Base-by-base conservation (phyloP, 2,888 invertebrate species). In the Acleris emargana region DNA sequence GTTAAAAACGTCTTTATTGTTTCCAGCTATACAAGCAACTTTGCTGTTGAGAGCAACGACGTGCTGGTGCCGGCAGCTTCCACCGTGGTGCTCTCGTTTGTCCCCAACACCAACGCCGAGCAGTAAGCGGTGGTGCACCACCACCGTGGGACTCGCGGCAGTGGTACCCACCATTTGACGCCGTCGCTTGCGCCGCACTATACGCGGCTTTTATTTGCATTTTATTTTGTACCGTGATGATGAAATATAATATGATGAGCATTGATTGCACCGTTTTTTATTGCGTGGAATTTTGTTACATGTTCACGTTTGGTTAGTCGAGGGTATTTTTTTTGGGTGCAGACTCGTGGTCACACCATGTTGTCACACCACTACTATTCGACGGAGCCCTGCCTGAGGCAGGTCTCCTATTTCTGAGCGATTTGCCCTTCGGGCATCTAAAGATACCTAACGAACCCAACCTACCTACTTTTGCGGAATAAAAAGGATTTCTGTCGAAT, bases 1-100 rank as follows among this genome's bases (percentile, higher is more conserved):
- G 4, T 22, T 22, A 13, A 5, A 6, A n/a, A n/a, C 4, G n/a
- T 13, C 2, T 5, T 7, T 2, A 28, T 51, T 18, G 22, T 17
- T 49, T 55, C 6, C 84, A 96, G 95, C 64, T 90, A 90, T 64
- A 95, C 95, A 72, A 87, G 57, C 57, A 83, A 84, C 74, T 66
- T 66, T 52, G 58, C 69, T 0, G 82, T 94, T 47, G 68, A 77
- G n/a, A 91, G 94, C 1, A 88, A 92, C 47, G 81, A 87, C 6
- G 87, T 96, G 67, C 83, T 93, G 18, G 91, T 97, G 61, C 94
- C 95, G 0, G 86, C 94, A 0, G 93, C 93, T 74, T 94, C 96
- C 13, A 93, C 95, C 0, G 86, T 96, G 17, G 92, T 96, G 50
- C 87, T 96, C 58, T 95, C 95, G 18, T 97, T 95, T 82, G 96